Percentiles rank a stretch among this genome's conserved stretches.
Conservation (phyloP, 2,888 invertebrate genomes). For the Portevinia maculata region DNA sequence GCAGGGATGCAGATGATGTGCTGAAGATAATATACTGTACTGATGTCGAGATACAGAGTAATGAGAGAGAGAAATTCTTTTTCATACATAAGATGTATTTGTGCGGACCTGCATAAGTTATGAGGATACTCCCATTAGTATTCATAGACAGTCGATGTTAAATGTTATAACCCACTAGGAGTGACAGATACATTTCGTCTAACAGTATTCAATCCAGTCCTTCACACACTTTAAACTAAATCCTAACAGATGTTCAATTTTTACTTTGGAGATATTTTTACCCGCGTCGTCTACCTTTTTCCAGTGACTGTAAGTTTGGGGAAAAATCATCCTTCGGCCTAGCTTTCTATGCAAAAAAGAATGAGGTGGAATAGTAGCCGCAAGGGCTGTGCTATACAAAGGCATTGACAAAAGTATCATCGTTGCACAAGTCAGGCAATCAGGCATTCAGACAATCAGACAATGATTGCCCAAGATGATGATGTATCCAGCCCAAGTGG, state of each 20-base stretch:
- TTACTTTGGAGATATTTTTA: too few species aligned
- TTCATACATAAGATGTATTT: slow-evolving; percentile 49
- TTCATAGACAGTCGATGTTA: slow-evolving; percentile 47
- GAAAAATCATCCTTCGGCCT: slow-evolving; percentile 34
- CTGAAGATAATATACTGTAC: slow-evolving; percentile 56
- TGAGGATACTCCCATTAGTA: slow-evolving; percentile 39
- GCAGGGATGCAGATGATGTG: slow-evolving; percentile 61
- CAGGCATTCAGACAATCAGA: slow-evolving; percentile 70
- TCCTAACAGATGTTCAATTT: neutral
- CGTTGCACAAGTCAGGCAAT: slow-evolving; percentile 61
- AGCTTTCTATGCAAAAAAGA: slow-evolving; percentile 58
- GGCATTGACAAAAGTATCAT: slow-evolving; percentile 35
- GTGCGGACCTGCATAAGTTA: slow-evolving; percentile 56
- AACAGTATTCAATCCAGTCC: neutral
- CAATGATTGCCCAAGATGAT: slow-evolving; percentile 72
- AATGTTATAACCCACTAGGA: slow-evolving; percentile 31
- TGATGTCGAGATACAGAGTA: slow-evolving; percentile 32
- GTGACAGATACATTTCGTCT: neutral
- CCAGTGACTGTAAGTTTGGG: slow-evolving; percentile 34
- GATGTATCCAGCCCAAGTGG: slow-evolving; percentile 66
- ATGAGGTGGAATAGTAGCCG: slow-evolving; percentile 45
- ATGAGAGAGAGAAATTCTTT: slow-evolving; percentile 36
- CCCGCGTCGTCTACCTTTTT: slow-evolving; percentile 27
- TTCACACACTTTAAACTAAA: neutral
- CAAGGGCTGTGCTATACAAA: slow-evolving; percentile 53